phyloP scores from a whole-genome alignment of 1,140 invertebrate genomes.

The Drosophila elegans region DNA sequence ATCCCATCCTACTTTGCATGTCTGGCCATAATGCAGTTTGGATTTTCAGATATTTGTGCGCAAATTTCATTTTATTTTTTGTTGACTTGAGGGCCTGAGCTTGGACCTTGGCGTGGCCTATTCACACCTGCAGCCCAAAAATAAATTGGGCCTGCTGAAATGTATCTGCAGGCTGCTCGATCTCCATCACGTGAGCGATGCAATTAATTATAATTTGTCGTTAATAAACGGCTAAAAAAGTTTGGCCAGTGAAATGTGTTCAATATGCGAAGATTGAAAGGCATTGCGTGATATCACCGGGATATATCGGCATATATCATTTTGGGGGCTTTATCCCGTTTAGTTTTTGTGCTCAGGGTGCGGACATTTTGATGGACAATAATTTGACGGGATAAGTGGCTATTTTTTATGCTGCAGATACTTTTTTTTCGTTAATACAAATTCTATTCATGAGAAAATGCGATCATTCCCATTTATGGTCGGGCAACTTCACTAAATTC shows the following conservation, averaged over 20 bases:
- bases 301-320: constrained; percentile 23
- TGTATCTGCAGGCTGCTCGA: constrained; percentile 74
- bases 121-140: constrained; percentile 72
- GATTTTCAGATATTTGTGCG: constrained; percentile 35
- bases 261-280: constrained; percentile 6
- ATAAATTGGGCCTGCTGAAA: constrained; percentile 81
- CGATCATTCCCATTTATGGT: not conserved
- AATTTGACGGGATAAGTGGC: constrained; percentile 37
- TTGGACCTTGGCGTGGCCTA: constrained; percentile 53
- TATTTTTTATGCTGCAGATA: constrained; percentile 14
- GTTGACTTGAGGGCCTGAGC: constrained; percentile 23
- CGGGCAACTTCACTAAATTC: not conserved
- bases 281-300: constrained; percentile 37
- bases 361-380: constrained; percentile 74
- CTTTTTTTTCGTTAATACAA: too few species aligned
- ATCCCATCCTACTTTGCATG: constrained; percentile 38
- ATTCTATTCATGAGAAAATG: not conserved
- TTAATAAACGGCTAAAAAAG: constrained; percentile 62
- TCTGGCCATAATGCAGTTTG: constrained; percentile 45
- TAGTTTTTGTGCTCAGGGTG: constrained; percentile 44
- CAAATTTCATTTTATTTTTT: constrained; percentile 17
- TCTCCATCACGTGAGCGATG: constrained; percentile 79
- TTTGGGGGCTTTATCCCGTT: constrained; percentile 13
- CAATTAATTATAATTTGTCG: constrained; percentile 84
- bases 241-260: constrained; percentile 2